Percentiles rank a stretch among this genome's conserved stretches.
These are phyloP conservation scores for Nycteola revayana DNA, from an alignment of 2,888 invertebrate genomes.

Conservation along the genomic window DNA sequence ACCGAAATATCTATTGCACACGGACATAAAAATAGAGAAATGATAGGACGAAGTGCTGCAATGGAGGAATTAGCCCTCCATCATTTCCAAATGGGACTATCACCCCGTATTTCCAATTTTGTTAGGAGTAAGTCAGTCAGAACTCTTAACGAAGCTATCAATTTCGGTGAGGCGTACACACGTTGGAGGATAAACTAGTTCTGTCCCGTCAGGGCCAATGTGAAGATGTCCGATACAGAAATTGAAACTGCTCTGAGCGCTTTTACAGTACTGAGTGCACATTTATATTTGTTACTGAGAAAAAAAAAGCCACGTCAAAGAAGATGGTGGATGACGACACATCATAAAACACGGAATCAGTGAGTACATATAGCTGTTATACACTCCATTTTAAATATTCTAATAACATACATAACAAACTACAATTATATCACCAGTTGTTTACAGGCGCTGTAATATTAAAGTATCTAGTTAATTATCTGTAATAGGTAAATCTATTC, in stretches of 20 bases:
- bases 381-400: no score
- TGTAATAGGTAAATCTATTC: no score
- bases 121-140: conserved; percentile 9
- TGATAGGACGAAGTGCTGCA: conserved; percentile 25
- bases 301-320: conserved; percentile 14
- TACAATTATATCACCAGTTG: conserved; percentile 1
- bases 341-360: no score
- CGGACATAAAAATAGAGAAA: conserved; percentile 12
- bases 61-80: conserved; percentile 34
- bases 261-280: conserved; percentile 6
- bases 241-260: conserved; percentile 11
- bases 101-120: conserved; percentile 10
- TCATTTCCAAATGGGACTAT: conserved; percentile 6
- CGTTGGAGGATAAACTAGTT: conserved; percentile 13
- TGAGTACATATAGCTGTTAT: not conserved
- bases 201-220: conserved; percentile 15
- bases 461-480: conserved; percentile 6
- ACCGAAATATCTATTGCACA: conserved; percentile 17
- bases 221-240: conserved; percentile 16
- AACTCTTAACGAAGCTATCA: conserved; percentile 12
- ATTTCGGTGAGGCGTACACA: conserved; percentile 15
- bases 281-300: conserved; percentile 9
- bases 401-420: not conserved
- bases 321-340: conserved; percentile 3
- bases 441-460: conserved; percentile 6